Evolutionary conservation across 2,113 vertebrate species (phyloP), one percentile per base, ranked within the genome.

Genomic region (Neotoma lepida): DNA sequence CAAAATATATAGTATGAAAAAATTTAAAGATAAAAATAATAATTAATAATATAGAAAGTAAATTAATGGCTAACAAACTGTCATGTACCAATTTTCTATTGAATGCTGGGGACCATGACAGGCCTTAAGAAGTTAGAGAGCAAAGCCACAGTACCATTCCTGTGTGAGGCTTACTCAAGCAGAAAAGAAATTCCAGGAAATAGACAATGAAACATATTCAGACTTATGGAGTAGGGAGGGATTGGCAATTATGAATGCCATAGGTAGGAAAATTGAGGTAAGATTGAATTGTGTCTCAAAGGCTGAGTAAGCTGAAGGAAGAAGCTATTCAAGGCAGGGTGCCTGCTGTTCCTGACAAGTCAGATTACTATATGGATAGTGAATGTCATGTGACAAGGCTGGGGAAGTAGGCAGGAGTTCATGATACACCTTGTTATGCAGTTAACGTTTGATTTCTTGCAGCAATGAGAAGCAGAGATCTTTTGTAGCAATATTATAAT

Each of bases 401-500:
- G 5, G 0, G 49, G 30, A 90, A 86, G 22, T 71, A 15, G 22
- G 13, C 15, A 89, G 63, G 7, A 68, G 15, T 56, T 49, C 6
- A 20, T 80, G 84, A 18, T 44, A 87, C 80, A 30, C 6, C 7
- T 77, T 39, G 78, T 24, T 71, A 35, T 94, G 9, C 20, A 74
- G 58, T 64, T 91, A 30, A 71, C 44, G 46, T 89, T 89, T 96
- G 95, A 58, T 71, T 78, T 86, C 1, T 66, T 73, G 30, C 12
- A 73, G n/a, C 39, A 88, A 3, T 63, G 24, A 46, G 28, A 30
- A 73, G 54, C 18, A 56, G 54, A 81, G 14, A 58, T 85, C 10
- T 88, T 87, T 73, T 77, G 63, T 2, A 51, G 22, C 44, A 24
- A 61, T 63, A 8, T 91, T 22, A 61, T n/a, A 85, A 9, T 18